Evolutionary conservation across 2,888 invertebrate genomes (phyloP).

Genomic region (Xestia xanthographa): DNA sequence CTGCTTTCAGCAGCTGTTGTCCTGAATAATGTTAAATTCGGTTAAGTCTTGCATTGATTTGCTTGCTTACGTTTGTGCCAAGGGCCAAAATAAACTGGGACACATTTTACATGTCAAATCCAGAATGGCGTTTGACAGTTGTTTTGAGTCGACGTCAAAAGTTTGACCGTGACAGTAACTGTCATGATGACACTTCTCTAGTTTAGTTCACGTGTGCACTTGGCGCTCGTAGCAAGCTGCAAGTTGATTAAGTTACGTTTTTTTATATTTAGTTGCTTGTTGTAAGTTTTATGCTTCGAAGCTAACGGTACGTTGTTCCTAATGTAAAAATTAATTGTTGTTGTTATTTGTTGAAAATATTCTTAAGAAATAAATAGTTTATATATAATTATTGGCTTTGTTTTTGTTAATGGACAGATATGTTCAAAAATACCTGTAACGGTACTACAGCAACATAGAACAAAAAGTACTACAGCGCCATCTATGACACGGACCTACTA

Average conservation of each 20-base stretch:
- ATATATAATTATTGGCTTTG: not conserved
- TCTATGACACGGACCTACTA: too few relatives aligned
- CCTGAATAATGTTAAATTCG: slow-evolving; percentile 5
- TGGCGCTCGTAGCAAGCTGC: slow-evolving; percentile 5
- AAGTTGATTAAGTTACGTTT: slow-evolving; percentile 4
- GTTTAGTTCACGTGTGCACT: not conserved
- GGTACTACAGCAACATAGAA: too few relatives aligned
- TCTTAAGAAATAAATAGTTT: slow-evolving; percentile 41
- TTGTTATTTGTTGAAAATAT: slow-evolving; percentile 27
- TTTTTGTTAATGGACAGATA: not conserved
- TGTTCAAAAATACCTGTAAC: not conserved
- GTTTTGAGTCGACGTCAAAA: not conserved
- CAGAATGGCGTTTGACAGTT: not conserved
- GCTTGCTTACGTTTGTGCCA: not conserved
- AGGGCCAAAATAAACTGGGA: not conserved
- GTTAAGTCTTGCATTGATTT: not conserved
- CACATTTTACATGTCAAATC: not conserved
- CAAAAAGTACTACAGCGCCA: too few relatives aligned
- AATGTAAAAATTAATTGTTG: slow-evolving; percentile 18
- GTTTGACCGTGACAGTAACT: slow-evolving; percentile 7
- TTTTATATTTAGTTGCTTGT: not conserved
- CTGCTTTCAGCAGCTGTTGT: not conserved
- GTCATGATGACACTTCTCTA: not conserved
- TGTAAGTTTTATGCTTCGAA: not conserved
- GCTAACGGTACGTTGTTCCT: slow-evolving; percentile 30